Percentiles rank a stretch among this genome's conserved stretches.
phyloP scores from a whole-genome alignment of 2,888 invertebrate species.

The Nineta flava region DNA sequence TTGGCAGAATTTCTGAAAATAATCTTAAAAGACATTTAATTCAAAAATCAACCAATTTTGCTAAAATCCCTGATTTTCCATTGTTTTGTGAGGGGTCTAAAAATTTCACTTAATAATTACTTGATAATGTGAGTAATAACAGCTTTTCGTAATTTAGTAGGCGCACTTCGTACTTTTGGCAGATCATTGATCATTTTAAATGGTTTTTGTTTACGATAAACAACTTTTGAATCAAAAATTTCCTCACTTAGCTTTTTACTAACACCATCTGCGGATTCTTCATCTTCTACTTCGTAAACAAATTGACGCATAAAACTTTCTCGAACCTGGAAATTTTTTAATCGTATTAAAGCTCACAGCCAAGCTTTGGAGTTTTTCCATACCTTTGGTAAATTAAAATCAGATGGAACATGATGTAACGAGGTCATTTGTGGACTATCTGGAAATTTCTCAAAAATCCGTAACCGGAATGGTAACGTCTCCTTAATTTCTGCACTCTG shows the following conservation, averaged over 20 bases:
- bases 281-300: conserved; percentile 74
- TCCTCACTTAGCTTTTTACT: conserved; percentile 38
- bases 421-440: conserved; percentile 97
- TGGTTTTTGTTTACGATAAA: conserved; percentile 71
- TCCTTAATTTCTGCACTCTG: conserved; percentile 98
- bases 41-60: too few species aligned
- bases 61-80: too few species aligned
- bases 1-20: too few species aligned
- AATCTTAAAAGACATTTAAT: too few species aligned
- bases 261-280: conserved; percentile 46
- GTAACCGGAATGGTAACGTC: conserved; percentile 82
- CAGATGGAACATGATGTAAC: conserved; percentile 83
- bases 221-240: conserved; percentile 53
- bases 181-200: conserved; percentile 67
- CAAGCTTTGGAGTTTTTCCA: too few species aligned
- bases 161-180: conserved; percentile 67
- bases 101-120: too few species aligned
- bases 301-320: conserved; percentile 99
- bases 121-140: conserved; percentile 79
- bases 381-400: conserved; percentile 79
- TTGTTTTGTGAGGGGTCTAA: too few species aligned
- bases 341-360: too few species aligned
- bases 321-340: too few species aligned
- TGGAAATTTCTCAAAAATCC: conserved; percentile 97
- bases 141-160: conserved; percentile 60